phyloP scores from a whole-genome alignment of 2,888 invertebrate genomes.

The Bhutanitis thaidina region DNA sequence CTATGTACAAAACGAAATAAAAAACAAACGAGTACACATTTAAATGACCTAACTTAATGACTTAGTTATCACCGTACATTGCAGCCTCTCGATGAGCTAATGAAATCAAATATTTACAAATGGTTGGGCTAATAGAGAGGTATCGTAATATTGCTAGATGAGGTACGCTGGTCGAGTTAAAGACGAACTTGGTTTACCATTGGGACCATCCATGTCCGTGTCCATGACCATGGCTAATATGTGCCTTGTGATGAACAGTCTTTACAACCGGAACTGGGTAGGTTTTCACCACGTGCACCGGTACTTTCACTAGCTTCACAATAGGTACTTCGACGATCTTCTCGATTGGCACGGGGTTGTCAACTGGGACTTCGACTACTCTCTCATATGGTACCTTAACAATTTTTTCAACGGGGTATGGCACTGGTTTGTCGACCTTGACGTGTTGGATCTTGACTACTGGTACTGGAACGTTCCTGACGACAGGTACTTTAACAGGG shows the following conservation, averaged over 20 bases:
- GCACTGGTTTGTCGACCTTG: slow-evolving; percentile 78
- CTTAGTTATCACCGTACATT: slow-evolving; percentile 77
- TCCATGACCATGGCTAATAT: slow-evolving; percentile 40
- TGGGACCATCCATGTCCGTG: slow-evolving; percentile 31
- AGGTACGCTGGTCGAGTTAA: slow-evolving; percentile 24
- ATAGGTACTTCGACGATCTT: slow-evolving; percentile 75
- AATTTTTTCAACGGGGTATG: slow-evolving; percentile 80
- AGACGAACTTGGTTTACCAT: slow-evolving; percentile 31
- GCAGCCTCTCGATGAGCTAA: slow-evolving; percentile 77
- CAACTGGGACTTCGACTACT: slow-evolving; percentile 76
- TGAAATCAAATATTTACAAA: slow-evolving; percentile 64
- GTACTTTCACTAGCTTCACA: slow-evolving; percentile 71
- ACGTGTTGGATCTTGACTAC: slow-evolving; percentile 78
- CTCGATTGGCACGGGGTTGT: slow-evolving; percentile 77
- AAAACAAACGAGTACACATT: slow-evolving; percentile 43
- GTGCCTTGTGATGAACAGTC: slow-evolving; percentile 67
- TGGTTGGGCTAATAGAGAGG: slow-evolving; percentile 52
- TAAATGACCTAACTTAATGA: slow-evolving; percentile 70
- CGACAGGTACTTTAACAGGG: slow-evolving; percentile 77
- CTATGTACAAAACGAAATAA: slow-evolving; percentile 61
- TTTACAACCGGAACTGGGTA: slow-evolving; percentile 67
- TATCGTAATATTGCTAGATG: slow-evolving; percentile 28
- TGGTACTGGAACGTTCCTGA: slow-evolving; percentile 76
- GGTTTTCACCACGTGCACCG: slow-evolving; percentile 61
- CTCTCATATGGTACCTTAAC: slow-evolving; percentile 79